Base-by-base conservation (phyloP, 2,113 vertebrate species). In the Triplophysa rosa region DNA sequence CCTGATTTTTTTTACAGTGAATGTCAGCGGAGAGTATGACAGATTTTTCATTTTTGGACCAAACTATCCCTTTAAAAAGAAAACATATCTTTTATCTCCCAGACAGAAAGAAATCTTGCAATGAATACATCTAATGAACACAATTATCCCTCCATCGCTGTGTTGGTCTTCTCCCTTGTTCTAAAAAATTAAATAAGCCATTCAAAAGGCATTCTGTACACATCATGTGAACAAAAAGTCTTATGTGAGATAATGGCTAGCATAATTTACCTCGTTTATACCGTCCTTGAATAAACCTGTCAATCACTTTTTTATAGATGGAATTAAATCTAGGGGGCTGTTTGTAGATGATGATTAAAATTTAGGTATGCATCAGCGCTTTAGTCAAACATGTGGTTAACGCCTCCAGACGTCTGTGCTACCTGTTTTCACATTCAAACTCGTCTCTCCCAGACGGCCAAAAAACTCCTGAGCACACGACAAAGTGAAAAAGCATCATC, bases 261-360 rank as follows among this genome's bases (percentile, higher is more conserved):
- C 47, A 40, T 80, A 29, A 68, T 80, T 73, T 73, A 58, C 63
- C 65, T 77, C 33, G 42, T 80, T 78, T 62, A 67, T n/a, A 21
- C 17, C 12, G 26, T 10, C 74, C 47, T 77, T 69, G 78, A 77
- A 82, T 80, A 68, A 70, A 71, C 61, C 54, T 72, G 70, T 79
- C 79, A 84, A 82, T 82, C 80, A 62, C 76, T 52, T 37, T 68
- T 74, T 74, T 73, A 42, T 59, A 78, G 62, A 62, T 10, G 33
- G 77, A 79, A 76, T 76, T 40, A 76, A 83, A 80, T 85, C 65
- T 78, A 49, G 62, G 67, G 73, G 81, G 73, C 49, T 78, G 84
- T 83, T 83, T 82, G 80, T 85, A 80, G 74, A 76, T 58, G 80
- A 82, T 82, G 78, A 83, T 85, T 85, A 85, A 80, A 83, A 85